Evolutionary conservation across 2,113 vertebrate species (phyloP).

Genomic region (Dermatemys mawii): DNA sequence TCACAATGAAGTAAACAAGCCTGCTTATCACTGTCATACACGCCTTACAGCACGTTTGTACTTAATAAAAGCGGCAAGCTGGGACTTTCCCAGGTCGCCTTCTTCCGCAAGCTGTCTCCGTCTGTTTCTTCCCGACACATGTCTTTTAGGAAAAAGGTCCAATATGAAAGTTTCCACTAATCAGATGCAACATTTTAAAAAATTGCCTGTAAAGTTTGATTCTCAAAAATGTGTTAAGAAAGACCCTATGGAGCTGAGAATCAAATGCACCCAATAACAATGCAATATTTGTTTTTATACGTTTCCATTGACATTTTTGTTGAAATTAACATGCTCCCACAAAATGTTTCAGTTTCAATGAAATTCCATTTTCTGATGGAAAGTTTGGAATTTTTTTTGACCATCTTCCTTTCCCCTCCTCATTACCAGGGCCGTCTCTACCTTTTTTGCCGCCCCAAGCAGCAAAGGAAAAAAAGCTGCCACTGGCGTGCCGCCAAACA

Average conservation of each 20-base stretch:
- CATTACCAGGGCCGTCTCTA: no score
- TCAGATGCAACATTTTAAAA: background rate
- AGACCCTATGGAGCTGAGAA: background rate
- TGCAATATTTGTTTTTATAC: background rate
- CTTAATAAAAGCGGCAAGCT: no score
- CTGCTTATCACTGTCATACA: no score
- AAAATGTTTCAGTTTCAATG: background rate
- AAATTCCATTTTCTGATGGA: background rate
- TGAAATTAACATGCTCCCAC: background rate
- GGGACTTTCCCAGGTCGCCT: no score
- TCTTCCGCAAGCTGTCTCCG: no score
- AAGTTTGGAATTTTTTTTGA: no score
- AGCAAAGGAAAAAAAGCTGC: no score
- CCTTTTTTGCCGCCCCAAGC: no score
- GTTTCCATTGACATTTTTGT: background rate
- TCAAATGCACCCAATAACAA: background rate
- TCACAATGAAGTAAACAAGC: no score
- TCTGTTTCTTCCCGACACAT: no score
- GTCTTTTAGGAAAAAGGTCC: background rate
- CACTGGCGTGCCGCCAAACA: no score
- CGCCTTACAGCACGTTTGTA: no score
- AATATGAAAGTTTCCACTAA: background rate
- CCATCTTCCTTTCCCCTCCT: background rate
- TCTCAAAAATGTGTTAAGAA: slow-evolving; percentile 2
- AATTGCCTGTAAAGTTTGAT: background rate